These are phyloP conservation scores for Dynastes maya DNA, from an alignment of 2,888 invertebrate species.

Conservation along the genomic window DNA sequence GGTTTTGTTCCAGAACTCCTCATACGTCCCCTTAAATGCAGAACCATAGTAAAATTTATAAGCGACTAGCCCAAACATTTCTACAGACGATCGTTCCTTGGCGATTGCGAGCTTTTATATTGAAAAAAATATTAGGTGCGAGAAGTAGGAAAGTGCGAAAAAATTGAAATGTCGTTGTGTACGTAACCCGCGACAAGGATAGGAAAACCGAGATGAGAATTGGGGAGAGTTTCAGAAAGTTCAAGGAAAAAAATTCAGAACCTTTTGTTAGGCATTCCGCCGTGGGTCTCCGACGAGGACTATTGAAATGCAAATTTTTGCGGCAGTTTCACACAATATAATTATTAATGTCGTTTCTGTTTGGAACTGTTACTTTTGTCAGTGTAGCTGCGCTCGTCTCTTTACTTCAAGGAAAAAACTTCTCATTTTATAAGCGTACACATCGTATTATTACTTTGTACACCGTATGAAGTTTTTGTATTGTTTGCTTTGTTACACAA, in stretches of 20 bases:
- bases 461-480: background rate
- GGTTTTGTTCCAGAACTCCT: no score
- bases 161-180: constrained; percentile 34
- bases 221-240: constrained; percentile 29
- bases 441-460: constrained; percentile 4
- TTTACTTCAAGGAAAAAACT: constrained; percentile 7
- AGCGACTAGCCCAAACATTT: constrained; percentile 41
- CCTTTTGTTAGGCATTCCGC: constrained; percentile 40
- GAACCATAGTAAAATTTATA: constrained; percentile 8
- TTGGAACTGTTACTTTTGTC: constrained; percentile 39
- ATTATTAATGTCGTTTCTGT: constrained; percentile 48
- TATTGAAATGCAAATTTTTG: constrained; percentile 49
- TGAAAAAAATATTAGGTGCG: constrained; percentile 47
- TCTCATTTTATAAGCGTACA: background rate
- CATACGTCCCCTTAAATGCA: no score
- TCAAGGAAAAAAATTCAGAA: constrained; percentile 21
- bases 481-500: background rate
- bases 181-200: constrained; percentile 34
- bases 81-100: constrained; percentile 49
- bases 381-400: constrained; percentile 27
- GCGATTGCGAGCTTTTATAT: constrained; percentile 40
- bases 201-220: constrained; percentile 11
- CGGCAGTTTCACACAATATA: constrained; percentile 47
- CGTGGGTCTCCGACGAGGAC: constrained; percentile 38
- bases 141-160: constrained; percentile 32